Conservation (phyloP, 2,888 invertebrate genomes). For the Timema cristinae region DNA sequence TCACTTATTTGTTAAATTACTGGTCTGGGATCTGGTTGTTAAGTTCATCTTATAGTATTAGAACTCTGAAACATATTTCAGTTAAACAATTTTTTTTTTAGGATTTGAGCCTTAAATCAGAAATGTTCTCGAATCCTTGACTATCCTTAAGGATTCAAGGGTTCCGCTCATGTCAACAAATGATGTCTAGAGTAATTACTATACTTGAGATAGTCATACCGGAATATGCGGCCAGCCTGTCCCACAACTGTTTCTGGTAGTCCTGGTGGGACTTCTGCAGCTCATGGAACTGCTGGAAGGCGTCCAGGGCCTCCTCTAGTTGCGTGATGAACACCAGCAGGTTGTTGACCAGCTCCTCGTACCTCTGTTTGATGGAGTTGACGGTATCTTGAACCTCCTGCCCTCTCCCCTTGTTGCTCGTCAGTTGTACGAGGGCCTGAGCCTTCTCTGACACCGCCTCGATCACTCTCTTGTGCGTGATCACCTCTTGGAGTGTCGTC, state of each 20-base stretch:
- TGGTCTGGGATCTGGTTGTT: too few species aligned
- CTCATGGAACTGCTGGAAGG: slow-evolving; percentile 82
- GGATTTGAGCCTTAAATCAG: background rate
- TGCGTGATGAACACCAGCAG: slow-evolving; percentile 65
- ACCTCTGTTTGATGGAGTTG: slow-evolving; percentile 69
- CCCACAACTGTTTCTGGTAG: slow-evolving; percentile 87
- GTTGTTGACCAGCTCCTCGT: slow-evolving; percentile 64
- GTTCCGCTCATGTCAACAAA: too few species aligned
- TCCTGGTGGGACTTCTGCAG: slow-evolving; percentile 83
- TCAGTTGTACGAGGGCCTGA: slow-evolving; percentile 49
- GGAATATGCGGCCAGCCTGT: slow-evolving; percentile 73
- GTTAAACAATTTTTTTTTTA: too few species aligned
- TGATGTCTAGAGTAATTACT: too few species aligned
- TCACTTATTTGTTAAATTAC: too few species aligned
- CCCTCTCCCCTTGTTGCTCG: slow-evolving; percentile 42
- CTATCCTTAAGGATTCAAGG: background rate
- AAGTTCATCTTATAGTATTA: too few species aligned
- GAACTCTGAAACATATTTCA: too few species aligned
- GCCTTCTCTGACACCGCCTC: slow-evolving; percentile 90
- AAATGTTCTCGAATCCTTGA: too few species aligned
- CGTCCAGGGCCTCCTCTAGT: slow-evolving; percentile 71
- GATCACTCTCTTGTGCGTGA: slow-evolving; percentile 83
- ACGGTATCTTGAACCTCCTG: slow-evolving; percentile 64
- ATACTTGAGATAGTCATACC: slow-evolving; percentile 34
- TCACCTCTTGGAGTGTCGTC: slow-evolving; percentile 82